These are phyloP conservation scores for Craniophora ligustri DNA, from an alignment of 2,888 invertebrate species.

Conservation along the genomic window DNA sequence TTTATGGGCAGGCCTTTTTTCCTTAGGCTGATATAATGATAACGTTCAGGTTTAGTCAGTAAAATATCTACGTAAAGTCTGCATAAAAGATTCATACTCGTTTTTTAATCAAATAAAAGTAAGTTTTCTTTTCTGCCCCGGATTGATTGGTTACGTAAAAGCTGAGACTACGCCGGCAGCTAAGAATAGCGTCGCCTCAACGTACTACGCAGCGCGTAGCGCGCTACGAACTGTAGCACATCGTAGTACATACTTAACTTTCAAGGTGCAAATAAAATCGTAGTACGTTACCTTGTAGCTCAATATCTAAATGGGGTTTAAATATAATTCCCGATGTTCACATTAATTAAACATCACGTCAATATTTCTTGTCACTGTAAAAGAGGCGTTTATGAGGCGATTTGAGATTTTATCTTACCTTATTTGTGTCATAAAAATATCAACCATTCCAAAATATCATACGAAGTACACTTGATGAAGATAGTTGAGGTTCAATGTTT, in stretches of 20 bases:
- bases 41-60: too few species aligned
- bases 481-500: too few species aligned
- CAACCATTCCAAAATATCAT: slow-evolving; percentile 24
- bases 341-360: too few species aligned
- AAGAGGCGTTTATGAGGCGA: too few species aligned
- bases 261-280: slow-evolving; percentile 35
- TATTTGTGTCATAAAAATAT: slow-evolving; percentile 32
- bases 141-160: slow-evolving; percentile 41
- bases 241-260: slow-evolving; percentile 41
- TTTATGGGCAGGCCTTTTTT: too few species aligned
- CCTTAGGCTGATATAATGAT: too few species aligned
- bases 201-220: slow-evolving; percentile 47
- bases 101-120: background rate
- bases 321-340: too few species aligned
- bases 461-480: slow-evolving; percentile 30
- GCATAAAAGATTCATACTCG: too few species aligned
- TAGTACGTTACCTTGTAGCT: slow-evolving; percentile 31
- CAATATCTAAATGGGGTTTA: too few species aligned
- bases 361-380: too few species aligned
- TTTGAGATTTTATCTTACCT: too few species aligned
- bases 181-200: slow-evolving; percentile 45
- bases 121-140: slow-evolving; percentile 7
- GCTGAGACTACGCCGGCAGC: slow-evolving; percentile 23
- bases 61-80: too few species aligned
- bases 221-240: slow-evolving; percentile 34